Conservation (phyloP, 1,140 invertebrate genomes). For the Pseudomyrmex concolor region DNA sequence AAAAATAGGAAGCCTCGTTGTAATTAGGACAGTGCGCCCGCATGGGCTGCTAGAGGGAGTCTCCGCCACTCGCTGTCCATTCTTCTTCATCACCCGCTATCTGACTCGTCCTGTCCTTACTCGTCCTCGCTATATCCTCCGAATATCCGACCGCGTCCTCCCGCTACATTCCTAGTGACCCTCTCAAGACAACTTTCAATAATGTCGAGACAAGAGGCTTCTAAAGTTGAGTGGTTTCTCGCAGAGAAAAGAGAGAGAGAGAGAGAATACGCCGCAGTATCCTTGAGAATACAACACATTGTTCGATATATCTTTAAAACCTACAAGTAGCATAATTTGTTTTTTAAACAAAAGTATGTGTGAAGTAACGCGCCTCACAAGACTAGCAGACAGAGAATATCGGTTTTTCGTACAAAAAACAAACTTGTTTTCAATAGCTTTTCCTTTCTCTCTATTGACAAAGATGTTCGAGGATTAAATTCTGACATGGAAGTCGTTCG, state of each 20-base stretch:
- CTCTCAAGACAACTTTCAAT: conserved; percentile 79
- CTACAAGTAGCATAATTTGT: too few species aligned
- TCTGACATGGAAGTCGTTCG: neutral
- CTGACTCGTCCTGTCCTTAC: conserved; percentile 51
- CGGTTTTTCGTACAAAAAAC: too few species aligned
- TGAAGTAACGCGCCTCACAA: too few species aligned
- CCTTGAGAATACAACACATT: conserved; percentile 5
- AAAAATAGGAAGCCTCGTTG: conserved; percentile 81
- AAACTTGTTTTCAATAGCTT: neutral
- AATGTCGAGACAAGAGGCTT: conserved; percentile 74
- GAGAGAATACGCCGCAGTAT: neutral
- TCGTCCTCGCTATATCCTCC: conserved; percentile 63
- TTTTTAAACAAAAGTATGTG: too few species aligned
- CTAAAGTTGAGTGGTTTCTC: conserved; percentile 64
- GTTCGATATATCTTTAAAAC: neutral
- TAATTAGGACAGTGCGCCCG: conserved; percentile 85
- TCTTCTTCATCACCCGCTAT: conserved; percentile 75
- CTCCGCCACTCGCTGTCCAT: conserved; percentile 60
- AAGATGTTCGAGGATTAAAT: neutral
- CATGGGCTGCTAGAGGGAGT: conserved; percentile 77
- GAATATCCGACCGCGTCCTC: conserved; percentile 68
- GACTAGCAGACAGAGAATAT: too few species aligned
- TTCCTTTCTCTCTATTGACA: neutral
- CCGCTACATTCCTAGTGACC: conserved; percentile 82
- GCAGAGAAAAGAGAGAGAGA: neutral